These are phyloP conservation scores for Vombatus ursinus DNA, from an alignment of 2,113 vertebrate genomes.

Conservation along the genomic window DNA sequence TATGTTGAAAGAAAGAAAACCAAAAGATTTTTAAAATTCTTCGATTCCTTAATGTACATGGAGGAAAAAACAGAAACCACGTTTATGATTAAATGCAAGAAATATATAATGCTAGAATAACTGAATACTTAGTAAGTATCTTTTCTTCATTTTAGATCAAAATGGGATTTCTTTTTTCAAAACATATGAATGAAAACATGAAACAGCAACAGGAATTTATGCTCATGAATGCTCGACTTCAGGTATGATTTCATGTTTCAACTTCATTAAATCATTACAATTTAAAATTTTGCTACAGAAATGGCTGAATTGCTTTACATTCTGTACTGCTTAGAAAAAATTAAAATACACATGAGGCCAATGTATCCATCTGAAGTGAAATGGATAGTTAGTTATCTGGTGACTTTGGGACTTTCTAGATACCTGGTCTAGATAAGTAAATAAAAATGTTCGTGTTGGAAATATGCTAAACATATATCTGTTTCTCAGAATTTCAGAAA, in stretches of 20 bases:
- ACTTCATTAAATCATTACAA: constrained; percentile 35
- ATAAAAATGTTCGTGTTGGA: constrained; percentile 18
- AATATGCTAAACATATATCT: not conserved
- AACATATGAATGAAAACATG: constrained; percentile 87
- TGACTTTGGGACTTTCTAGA: constrained; percentile 3
- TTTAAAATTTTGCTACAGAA: constrained; percentile 23
- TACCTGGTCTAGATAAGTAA: constrained; percentile 28
- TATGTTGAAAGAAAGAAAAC: not conserved
- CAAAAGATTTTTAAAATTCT: not conserved
- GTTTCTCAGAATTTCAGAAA: not conserved
- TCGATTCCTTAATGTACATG: not conserved
- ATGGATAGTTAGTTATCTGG: not conserved
- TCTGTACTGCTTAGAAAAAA: not conserved
- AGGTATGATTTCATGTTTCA: constrained; percentile 82
- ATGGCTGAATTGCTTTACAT: constrained; percentile 14
- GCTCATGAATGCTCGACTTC: constrained; percentile 85
- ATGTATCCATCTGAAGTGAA: constrained; percentile 22
- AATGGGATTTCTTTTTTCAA: constrained; percentile 90
- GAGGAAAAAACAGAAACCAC: not conserved
- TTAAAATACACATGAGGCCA: not conserved
- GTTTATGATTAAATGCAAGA: not conserved
- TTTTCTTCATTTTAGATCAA: constrained; percentile 25
- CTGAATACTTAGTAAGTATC: constrained; percentile 17
- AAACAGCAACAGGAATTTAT: constrained; percentile 91
- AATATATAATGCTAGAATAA: not conserved